Evolutionary conservation across 2,888 invertebrate genomes (phyloP), one percentile per base, ranked within the genome.

Genomic region (Salpingus planirostris): DNA sequence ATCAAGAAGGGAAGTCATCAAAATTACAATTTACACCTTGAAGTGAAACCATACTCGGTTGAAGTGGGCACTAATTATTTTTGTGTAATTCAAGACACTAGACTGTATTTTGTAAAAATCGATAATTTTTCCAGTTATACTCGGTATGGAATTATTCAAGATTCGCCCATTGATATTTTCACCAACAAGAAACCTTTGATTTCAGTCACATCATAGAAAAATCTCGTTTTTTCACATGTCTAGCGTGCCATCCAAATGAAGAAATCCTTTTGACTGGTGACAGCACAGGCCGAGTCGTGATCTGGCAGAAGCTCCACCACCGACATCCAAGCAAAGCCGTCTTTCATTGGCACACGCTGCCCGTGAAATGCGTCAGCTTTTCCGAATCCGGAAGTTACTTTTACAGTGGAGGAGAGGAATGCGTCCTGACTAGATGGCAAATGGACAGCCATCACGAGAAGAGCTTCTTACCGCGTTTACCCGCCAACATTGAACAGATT

Each of bases 311-410:
- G 33, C 59, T 76, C 27, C 62, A 54, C 30, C 32, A 33, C 5
- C 11, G 27, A 7, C 36, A 44, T 25, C 52, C 54, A 22, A 41
- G 52, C 6, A 65, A 70, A 50, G 64, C 73, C 1, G 57, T 73
- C 2, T 75, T 73, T 50, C 86, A 87, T 57, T 88, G 88, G 88
- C 88, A 88, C 62, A 74, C 78, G 3, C 66, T 83, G 27, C 71
- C 78, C 15, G 77, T 86, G 1, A 67, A 69, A 24, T 74, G 78
- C 52, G 55, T 88, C 10, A 64, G 67, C 1, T 87, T 85, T 53
- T 77, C 84, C 7, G 49, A 55, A 2, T 47, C 61, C 60, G 85
- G 85, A 11, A 73, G 73, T 6, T 70, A 74, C 43, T 71, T 88
- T 55, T 79, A 77, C 48, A 82, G 82, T 47, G 84, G 85, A 5